Evolutionary conservation across 2,888 invertebrate species (phyloP), one percentile per base, ranked within the genome.

Genomic region (Chesias legatella): DNA sequence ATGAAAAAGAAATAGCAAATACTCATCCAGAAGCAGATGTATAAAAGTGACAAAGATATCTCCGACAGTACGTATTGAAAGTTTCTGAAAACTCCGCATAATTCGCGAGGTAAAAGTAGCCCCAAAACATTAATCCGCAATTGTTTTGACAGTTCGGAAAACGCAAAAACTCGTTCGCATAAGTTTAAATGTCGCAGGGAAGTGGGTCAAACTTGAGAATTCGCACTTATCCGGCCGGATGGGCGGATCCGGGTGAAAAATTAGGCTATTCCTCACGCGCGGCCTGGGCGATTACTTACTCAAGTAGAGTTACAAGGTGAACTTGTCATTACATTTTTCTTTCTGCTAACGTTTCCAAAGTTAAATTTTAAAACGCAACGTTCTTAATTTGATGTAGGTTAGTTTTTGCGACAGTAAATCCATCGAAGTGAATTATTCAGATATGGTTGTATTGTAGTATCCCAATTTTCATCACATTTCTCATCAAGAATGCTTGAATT

Each of bases 211-310:
- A 65, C 57, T 59, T 45, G 33, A 35, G 39, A 40, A 28, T 51
- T 49, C 48, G 34, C 37, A 43, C 47, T 51, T 38, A 43, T 49
- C 51, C 51, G 35, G 33, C 46, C 48, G 50, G 36, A 62, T 50
- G 58, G 56, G 45, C 40, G 55, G 56, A 50, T 48, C 62, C 39
- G 44, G 56, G 52, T 65, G 63, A 73, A 66, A 67, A 67, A 71
- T 67, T 46, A 48, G 51, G 49, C 51, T 54, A 72, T 69, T 67
- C 64, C 65, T 70, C 68, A 17, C 13, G 13, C 13, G 2, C 13
- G 13, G 13, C n/a, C n/a, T n/a, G n/a, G 46, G 39, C 61, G 64
- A 67, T 66, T 65, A 60, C 53, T 31, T 44, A 49, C 40, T 38
- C 28, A 10, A 34, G 33, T 34, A 25, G 39, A 49, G 34, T 45